These are phyloP conservation scores for Canis aureus DNA, from an alignment of 2,113 vertebrate genomes.

Conservation along the genomic window DNA sequence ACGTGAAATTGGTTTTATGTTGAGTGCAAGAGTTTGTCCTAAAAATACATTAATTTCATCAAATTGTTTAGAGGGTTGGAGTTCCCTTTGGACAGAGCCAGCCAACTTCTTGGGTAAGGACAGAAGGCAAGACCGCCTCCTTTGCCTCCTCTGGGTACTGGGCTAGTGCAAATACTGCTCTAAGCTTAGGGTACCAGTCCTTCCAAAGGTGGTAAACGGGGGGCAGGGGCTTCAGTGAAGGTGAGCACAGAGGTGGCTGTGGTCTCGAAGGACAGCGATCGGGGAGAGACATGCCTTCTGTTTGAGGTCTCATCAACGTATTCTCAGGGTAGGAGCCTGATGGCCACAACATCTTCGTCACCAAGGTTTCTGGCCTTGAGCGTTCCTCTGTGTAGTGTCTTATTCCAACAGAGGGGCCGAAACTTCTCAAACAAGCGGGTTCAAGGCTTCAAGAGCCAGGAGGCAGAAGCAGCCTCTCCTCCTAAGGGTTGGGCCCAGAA, in stretches of 20 bases:
- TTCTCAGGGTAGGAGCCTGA: neutral
- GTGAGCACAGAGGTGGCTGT: neutral
- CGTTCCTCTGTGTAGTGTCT: neutral
- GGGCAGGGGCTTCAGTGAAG: neutral
- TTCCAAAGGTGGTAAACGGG: neutral
- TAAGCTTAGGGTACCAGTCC: neutral
- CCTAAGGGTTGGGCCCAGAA: neutral
- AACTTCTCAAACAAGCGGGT: neutral
- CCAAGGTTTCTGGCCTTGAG: neutral
- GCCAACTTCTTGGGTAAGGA: neutral
- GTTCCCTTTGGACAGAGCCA: neutral
- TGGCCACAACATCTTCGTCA: neutral
- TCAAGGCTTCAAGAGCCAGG: neutral
- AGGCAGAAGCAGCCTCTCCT: neutral
- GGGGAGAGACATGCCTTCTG: neutral
- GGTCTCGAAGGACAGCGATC: rapidly evolving
- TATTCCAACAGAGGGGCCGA: neutral
- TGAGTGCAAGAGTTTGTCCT: slow-evolving; percentile 45
- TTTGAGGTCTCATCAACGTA: neutral
- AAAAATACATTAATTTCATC: slow-evolving; percentile 59
- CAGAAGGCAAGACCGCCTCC: neutral
- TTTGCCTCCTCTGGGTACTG: neutral
- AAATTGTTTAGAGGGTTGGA: slow-evolving; percentile 21
- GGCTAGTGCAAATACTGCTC: neutral
- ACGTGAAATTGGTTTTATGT: slow-evolving; percentile 60